Evolutionary conservation across 2,113 vertebrate species (phyloP).

Genomic region (Columbina picui): DNA sequence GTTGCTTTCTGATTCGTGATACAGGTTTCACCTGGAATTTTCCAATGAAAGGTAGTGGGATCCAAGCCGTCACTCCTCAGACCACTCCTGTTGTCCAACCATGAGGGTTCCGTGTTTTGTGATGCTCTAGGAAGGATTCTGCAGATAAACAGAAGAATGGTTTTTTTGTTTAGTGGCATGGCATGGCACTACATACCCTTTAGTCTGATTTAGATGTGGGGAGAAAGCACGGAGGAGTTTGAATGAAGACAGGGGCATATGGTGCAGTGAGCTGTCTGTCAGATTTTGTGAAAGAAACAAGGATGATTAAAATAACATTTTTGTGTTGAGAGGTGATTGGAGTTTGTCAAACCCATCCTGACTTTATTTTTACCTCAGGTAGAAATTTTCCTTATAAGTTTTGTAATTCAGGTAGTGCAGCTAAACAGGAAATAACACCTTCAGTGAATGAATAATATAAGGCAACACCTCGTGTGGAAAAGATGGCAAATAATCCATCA

Average conservation of each 20-base stretch:
- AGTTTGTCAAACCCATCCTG: slow-evolving; percentile 1
- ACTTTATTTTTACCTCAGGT: slow-evolving; percentile 32
- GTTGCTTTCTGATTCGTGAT: background rate
- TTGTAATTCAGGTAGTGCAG: slow-evolving; percentile 28
- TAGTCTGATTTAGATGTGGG: background rate
- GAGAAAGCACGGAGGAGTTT: background rate
- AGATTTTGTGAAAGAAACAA: background rate
- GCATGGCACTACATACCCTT: background rate
- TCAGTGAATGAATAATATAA: slow-evolving; percentile 19
- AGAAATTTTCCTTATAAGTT: background rate
- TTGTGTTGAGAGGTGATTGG: slow-evolving; percentile 22
- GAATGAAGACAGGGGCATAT: background rate
- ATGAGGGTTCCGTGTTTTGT: fast-evolving
- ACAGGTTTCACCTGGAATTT: background rate
- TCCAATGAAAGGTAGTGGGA: background rate
- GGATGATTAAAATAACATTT: slow-evolving; percentile 11
- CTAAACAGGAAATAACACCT: slow-evolving; percentile 39
- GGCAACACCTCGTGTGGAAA: background rate
- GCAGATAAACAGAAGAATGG: background rate
- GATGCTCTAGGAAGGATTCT: background rate
- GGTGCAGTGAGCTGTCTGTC: background rate
- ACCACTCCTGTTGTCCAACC: background rate
- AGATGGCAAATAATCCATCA: slow-evolving; percentile 39
- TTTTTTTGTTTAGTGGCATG: background rate
- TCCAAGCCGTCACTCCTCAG: background rate